A percentile compares a stretch with the other conserved stretches of the same genome.
phyloP scores from a whole-genome alignment of 2,113 vertebrate species.

The Sus scrofa region DNA sequence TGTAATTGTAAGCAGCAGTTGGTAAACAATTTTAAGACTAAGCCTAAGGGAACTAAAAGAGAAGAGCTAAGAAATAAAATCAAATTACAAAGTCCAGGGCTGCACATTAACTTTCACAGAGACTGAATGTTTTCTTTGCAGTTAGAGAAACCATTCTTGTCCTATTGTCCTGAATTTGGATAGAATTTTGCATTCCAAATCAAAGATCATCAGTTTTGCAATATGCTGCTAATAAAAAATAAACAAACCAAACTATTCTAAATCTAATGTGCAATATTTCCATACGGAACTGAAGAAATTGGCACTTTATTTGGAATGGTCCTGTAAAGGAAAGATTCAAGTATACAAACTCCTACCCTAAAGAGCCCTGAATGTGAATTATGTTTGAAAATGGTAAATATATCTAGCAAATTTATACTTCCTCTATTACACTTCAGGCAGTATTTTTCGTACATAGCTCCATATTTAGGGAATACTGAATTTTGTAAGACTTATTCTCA shows the following conservation, averaged over 20 bases:
- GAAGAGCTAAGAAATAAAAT: constrained; percentile 69
- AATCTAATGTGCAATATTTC: constrained; percentile 40
- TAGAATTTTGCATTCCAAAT: constrained; percentile 4
- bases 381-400: constrained; percentile 63
- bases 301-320: not conserved
- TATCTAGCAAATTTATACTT: constrained; percentile 68
- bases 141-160: constrained; percentile 7
- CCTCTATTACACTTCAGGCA: constrained; percentile 65
- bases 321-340: constrained; percentile 34
- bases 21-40: constrained; percentile 79
- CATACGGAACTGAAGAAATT: constrained; percentile 44
- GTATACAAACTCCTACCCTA: not conserved
- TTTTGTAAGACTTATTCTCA: constrained; percentile 55
- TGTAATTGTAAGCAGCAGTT: constrained; percentile 78
- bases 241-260: not conserved
- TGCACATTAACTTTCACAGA: constrained; percentile 31
- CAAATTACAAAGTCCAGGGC: constrained; percentile 55
- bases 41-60: constrained; percentile 71
- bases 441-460: constrained; percentile 58
- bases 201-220: not conserved
- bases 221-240: constrained; percentile 55
- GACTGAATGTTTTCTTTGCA: constrained; percentile 58
- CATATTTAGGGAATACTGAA: constrained; percentile 51
- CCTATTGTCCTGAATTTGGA: constrained; percentile 9
- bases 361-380: constrained; percentile 21